These are phyloP conservation scores for Lepidocyrtoides sp. DNA, from an alignment of 2,888 invertebrate genomes.

Conservation along the genomic window DNA sequence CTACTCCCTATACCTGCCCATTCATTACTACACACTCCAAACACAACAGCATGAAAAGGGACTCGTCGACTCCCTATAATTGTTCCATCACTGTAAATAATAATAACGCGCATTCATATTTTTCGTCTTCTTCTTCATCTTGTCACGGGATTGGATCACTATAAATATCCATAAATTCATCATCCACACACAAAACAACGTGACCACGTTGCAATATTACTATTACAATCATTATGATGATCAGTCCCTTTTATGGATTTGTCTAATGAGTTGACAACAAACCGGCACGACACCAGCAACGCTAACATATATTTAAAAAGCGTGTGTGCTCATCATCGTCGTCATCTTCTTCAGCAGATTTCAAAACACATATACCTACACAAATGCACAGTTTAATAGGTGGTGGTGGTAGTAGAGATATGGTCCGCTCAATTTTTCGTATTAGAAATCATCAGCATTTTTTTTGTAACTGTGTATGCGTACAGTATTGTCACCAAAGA, in stretches of 20 bases:
- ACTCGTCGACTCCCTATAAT: slow-evolving; percentile 39
- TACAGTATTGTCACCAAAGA: slow-evolving; percentile 42
- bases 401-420: slow-evolving; percentile 10
- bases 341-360: slow-evolving; percentile 4
- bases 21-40: background rate
- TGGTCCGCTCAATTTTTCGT: slow-evolving; percentile 15
- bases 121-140: slow-evolving; percentile 38
- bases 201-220: slow-evolving; percentile 47
- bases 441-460: slow-evolving; percentile 9
- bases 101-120: background rate
- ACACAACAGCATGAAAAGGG: background rate
- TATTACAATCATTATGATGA: slow-evolving; percentile 29
- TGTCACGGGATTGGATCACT: background rate
- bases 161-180: background rate
- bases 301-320: background rate
- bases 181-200: background rate
- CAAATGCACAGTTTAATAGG: background rate
- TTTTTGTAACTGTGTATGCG: too few relatives aligned
- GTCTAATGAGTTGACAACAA: slow-evolving; percentile 64
- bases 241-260: slow-evolving; percentile 60
- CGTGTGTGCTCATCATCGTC: background rate
- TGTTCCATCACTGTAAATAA: slow-evolving; percentile 31
- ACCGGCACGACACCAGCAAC: slow-evolving; percentile 23
- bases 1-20: background rate
- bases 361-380: slow-evolving; percentile 19